These are phyloP conservation scores for Pangasius krempfi DNA, from an alignment of 2,797 vertebrate genomes.

Conservation along the genomic window DNA sequence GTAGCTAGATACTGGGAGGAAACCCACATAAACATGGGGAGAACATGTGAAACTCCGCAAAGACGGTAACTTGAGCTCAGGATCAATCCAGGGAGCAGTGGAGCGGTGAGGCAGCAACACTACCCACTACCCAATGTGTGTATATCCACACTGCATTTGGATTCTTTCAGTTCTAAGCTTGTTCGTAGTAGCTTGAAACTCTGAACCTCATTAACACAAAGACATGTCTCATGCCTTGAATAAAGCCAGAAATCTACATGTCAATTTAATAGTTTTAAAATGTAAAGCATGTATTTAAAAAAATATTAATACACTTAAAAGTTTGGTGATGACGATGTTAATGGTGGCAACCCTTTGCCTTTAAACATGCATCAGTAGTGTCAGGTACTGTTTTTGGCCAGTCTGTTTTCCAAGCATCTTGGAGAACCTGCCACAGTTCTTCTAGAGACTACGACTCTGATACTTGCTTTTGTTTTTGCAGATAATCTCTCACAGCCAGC, in stretches of 20 bases:
- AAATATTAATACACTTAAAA: neutral
- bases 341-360: neutral
- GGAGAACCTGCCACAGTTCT: neutral
- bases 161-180: neutral
- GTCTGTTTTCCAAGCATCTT: neutral
- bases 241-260: neutral
- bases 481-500: neutral
- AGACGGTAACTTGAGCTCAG: neutral
- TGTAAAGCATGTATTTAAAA: neutral
- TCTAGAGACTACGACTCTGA: neutral
- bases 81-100: neutral
- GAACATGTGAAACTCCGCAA: neutral
- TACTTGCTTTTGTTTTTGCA: neutral
- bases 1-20: neutral
- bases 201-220: neutral
- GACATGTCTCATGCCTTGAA: neutral
- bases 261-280: slow-evolving; percentile 1
- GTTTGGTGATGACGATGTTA: neutral
- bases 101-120: neutral
- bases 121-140: neutral
- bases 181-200: neutral
- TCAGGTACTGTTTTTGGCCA: too few species aligned
- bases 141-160: neutral
- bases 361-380: neutral
- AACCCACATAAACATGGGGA: neutral